These are phyloP conservation scores for Drosophila prostipennis DNA, from an alignment of 2,888 invertebrate species.

Conservation along the genomic window DNA sequence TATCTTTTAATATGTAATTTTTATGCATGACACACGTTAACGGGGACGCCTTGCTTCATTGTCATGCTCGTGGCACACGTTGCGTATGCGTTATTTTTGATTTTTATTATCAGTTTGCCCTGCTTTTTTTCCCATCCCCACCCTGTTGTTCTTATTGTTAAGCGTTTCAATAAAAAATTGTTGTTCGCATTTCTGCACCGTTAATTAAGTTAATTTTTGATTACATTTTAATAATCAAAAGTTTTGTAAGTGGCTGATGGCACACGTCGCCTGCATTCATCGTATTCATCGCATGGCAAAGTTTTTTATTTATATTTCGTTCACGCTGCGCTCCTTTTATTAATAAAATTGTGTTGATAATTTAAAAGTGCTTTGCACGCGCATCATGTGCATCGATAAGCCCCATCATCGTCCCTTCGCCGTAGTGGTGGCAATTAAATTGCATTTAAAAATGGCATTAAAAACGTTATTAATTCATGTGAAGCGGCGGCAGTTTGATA, in stretches of 20 bases:
- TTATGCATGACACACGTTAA: constrained; percentile 66
- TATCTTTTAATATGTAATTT: constrained; percentile 78
- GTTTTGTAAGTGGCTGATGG: constrained; percentile 45
- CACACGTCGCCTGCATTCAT: constrained; percentile 37
- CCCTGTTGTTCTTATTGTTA: constrained; percentile 26
- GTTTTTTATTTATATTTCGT: constrained; percentile 9
- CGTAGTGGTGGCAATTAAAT: constrained; percentile 63
- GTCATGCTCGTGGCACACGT: constrained; percentile 42
- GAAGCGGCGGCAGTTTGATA: constrained; percentile 25
- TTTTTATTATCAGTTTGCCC: constrained; percentile 64
- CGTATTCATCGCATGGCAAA: constrained; percentile 2
- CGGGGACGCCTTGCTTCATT: constrained; percentile 42
- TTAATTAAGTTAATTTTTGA: constrained; percentile 78
- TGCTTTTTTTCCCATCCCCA: constrained; percentile 10
- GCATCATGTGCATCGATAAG: constrained; percentile 74
- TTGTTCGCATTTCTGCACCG: constrained; percentile 50
- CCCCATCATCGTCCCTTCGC: constrained; percentile 43
- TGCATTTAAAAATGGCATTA: constrained; percentile 61
- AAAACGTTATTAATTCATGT: constrained; percentile 48
- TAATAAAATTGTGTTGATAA: constrained; percentile 67
- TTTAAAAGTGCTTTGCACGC: constrained; percentile 72
- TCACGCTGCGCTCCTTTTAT: constrained; percentile 34
- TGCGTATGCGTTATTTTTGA: constrained; percentile 68
- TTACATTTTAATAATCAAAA: constrained; percentile 76
- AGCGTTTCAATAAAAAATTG: constrained; percentile 47